Base-by-base conservation (phyloP, 2,797 vertebrate species). In the Acestrorhynchus altus region DNA sequence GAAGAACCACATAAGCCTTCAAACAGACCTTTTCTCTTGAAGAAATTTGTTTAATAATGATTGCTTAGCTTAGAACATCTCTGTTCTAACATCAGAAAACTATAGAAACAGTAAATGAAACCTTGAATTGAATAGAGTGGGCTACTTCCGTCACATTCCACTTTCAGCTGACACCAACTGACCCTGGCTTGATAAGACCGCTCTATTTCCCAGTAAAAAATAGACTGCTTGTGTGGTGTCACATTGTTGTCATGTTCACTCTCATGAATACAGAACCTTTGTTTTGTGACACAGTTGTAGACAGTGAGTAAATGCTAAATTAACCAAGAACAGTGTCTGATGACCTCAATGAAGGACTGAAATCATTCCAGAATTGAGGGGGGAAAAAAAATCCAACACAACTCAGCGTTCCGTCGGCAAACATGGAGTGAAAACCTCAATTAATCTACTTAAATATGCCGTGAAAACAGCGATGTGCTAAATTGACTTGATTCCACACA, bases 241-340 rank as follows among this genome's bases (percentile, higher is more conserved):
- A 88, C 89, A 83, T 84, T 87, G 69, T 87, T 87, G 13, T 49
- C 72, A 80, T 31, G 81, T 80, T 83, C 84, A 79, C 65, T 51
- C 70, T 35, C 79, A 76, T 49, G 83, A 85, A 85, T 79, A 77
- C 86, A 85, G 86, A 83, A 86, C 87, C 90, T 92, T 93, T 92
- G 92, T 92, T 90, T 88, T 71, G 83, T 90, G 90, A 89, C 91
- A 92, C 89, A 92, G 89, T 91, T 92, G 86, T 80, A 85, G 85
- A 81, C 86, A 90, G 82, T 83, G 84, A 89, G 92, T 89, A 86
- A 90, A 92, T 84, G 83, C 83, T 88, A 90, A 89, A 94, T 93
- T 87, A 89, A 91, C 82, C 85, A 72, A 83, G 88, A 87, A 8
- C 89, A 90, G 90, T 81, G 74, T 84, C 78, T 59, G 73, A 72